Conservation (phyloP, 2,888 invertebrate genomes). For the Carpatolechia fugitivella region DNA sequence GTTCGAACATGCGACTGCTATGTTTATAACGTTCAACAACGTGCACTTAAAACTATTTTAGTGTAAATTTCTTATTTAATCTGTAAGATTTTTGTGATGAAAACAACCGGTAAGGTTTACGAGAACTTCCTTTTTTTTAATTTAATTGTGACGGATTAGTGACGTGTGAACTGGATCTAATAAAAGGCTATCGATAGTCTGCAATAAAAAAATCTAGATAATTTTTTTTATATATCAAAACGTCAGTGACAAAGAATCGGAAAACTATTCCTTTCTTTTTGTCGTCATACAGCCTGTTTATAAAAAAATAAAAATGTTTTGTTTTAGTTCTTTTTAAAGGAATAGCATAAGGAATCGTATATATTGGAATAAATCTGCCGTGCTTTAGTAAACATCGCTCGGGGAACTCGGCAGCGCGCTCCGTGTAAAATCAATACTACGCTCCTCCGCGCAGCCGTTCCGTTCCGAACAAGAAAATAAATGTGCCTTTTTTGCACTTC, state of each 20-base stretch:
- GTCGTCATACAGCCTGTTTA: too few species aligned
- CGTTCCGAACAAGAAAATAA: neutral
- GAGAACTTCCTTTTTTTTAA: slow-evolving; percentile 8
- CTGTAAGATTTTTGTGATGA: slow-evolving; percentile 26
- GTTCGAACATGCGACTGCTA: slow-evolving; percentile 45
- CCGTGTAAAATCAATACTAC: slow-evolving; percentile 3
- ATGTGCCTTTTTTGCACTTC: neutral
- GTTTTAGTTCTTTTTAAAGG: too few species aligned
- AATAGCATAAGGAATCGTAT: too few species aligned
- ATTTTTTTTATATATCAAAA: too few species aligned
- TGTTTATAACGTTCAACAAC: slow-evolving; percentile 61
- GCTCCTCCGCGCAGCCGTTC: neutral
- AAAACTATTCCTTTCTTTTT: too few species aligned
- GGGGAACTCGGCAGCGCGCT: neutral
- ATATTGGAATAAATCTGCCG: too few species aligned
- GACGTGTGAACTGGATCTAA: neutral
- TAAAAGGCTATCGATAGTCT: too few species aligned
- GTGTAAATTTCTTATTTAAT: slow-evolving; percentile 24
- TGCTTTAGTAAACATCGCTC: neutral
- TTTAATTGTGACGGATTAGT: slow-evolving; percentile 25
- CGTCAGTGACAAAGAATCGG: too few species aligned
- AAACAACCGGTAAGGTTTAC: slow-evolving; percentile 32
- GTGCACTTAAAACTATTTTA: slow-evolving; percentile 23
- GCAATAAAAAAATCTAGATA: too few species aligned
- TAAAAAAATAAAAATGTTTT: too few species aligned